Evolutionary conservation across 2,797 vertebrate species (phyloP).

Genomic region (Cephalopachus bancanus): DNA sequence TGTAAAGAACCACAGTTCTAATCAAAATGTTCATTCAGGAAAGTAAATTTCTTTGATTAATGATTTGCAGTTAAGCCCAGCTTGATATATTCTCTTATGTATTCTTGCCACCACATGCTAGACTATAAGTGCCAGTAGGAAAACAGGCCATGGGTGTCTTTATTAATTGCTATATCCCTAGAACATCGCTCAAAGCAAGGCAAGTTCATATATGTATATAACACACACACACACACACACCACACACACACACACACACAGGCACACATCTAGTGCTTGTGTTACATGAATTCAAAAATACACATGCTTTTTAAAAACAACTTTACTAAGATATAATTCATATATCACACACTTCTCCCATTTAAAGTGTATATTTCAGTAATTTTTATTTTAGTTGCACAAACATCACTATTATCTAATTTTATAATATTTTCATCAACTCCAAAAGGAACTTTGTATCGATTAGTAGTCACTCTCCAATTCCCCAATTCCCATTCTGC

Average conservation of each 20-base stretch:
- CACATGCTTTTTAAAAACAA: not conserved
- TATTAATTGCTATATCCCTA: not conserved
- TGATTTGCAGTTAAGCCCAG: not conserved
- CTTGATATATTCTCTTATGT: not conserved
- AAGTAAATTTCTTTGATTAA: constrained; percentile 31
- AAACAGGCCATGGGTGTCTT: not conserved
- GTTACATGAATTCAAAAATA: constrained; percentile 5
- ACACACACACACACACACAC: no score
- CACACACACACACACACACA: no score
- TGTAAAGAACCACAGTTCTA: constrained; percentile 51
- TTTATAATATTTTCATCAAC: constrained; percentile 31
- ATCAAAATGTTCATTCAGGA: constrained; percentile 25
- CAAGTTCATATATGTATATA: not conserved
- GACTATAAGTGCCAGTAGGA: not conserved
- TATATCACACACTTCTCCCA: not conserved
- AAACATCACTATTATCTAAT: not conserved
- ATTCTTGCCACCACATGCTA: not conserved
- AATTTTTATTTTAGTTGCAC: not conserved
- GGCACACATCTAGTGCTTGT: not conserved
- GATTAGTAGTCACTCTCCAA: not conserved
- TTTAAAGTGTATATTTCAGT: not conserved
- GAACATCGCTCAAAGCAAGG: constrained; percentile 24
- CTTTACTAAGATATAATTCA: constrained; percentile 13
- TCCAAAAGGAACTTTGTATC: not conserved
- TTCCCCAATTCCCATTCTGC: not conserved